Evolutionary conservation across 1,140 invertebrate genomes (phyloP).

Genomic region (Globodera rostochiensis): DNA sequence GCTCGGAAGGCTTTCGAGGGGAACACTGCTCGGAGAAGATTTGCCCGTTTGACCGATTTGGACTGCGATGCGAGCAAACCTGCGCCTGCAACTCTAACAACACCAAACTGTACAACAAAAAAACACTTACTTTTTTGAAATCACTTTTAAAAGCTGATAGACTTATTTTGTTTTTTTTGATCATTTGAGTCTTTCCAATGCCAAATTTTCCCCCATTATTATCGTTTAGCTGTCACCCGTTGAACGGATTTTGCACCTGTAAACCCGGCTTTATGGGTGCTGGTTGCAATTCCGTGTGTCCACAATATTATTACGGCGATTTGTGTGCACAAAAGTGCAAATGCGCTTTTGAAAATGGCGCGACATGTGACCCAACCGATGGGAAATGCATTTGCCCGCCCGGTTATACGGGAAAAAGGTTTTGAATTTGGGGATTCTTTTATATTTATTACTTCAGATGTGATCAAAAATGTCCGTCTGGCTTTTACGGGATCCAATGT

Average conservation of each 20-base stretch:
- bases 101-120: slow-evolving; percentile 44
- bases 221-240: slow-evolving; percentile 74
- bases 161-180: not conserved
- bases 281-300: slow-evolving; percentile 75
- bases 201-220: not conserved
- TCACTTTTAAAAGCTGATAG: not conserved
- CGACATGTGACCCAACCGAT: slow-evolving; percentile 76
- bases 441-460: slow-evolving; percentile 68
- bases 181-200: not conserved
- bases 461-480: slow-evolving; percentile 71
- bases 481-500: slow-evolving; percentile 67
- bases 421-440: not conserved
- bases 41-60: slow-evolving; percentile 71
- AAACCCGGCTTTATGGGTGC: slow-evolving; percentile 71
- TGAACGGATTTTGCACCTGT: slow-evolving; percentile 81
- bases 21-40: slow-evolving; percentile 51
- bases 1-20: slow-evolving; percentile 59
- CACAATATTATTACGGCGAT: slow-evolving; percentile 65
- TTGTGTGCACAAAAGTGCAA: slow-evolving; percentile 50
- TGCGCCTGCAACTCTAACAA: slow-evolving; percentile 57
- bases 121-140: not conserved
- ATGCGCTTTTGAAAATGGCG: slow-evolving; percentile 46
- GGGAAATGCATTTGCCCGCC: slow-evolving; percentile 85
- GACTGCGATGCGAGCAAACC: slow-evolving; percentile 66
- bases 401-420: slow-evolving; percentile 47